Conservation (phyloP, 2,888 invertebrate species). For the Eupithecia centaureata region DNA sequence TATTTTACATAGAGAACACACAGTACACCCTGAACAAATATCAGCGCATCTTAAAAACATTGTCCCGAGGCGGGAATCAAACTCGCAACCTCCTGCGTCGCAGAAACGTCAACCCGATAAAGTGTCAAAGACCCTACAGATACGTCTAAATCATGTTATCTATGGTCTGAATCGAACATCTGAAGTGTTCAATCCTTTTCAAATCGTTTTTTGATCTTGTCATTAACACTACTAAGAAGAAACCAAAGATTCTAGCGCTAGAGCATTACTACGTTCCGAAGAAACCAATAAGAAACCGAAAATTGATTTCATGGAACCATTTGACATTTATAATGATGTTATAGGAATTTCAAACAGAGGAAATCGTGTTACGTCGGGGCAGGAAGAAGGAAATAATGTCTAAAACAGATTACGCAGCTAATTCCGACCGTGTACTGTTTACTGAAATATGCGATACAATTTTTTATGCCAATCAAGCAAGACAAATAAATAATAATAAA, state of each 20-base stretch:
- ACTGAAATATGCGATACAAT: conserved; percentile 10
- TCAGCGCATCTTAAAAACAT: too few relatives aligned
- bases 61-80: too few relatives aligned
- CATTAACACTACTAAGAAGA: not conserved
- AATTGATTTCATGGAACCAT: not conserved
- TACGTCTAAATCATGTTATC: too few relatives aligned
- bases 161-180: not conserved
- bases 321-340: conserved; percentile 29
- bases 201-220: not conserved
- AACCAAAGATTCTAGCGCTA: too few relatives aligned
- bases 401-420: conserved; percentile 72
- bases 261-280: too few relatives aligned
- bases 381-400: conserved; percentile 70
- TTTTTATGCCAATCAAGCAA: too few relatives aligned
- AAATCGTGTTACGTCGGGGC: conserved; percentile 60
- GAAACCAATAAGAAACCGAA: not conserved
- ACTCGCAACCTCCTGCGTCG: too few relatives aligned
- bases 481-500: not conserved
- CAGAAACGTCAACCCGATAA: too few relatives aligned
- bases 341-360: conserved; percentile 46
- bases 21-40: too few relatives aligned
- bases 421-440: conserved; percentile 61
- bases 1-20: too few relatives aligned
- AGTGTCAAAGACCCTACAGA: too few relatives aligned
- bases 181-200: not conserved